Evolutionary conservation across 2,888 invertebrate species (phyloP).

Genomic region (Pediacus dermestoides): DNA sequence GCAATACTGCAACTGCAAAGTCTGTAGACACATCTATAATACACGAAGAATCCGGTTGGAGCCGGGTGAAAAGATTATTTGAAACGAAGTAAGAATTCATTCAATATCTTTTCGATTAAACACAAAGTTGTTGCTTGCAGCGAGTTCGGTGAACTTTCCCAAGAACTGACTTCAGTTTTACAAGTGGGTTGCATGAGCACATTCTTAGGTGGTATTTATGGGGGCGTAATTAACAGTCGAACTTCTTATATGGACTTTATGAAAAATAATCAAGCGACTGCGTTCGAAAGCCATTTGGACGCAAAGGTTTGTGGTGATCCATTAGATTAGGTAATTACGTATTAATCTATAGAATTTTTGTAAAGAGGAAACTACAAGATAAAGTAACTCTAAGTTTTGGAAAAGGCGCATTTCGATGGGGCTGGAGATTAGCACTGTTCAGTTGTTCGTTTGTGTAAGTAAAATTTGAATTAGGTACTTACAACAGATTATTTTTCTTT

Average conservation of each 20-base stretch:
- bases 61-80: slow-evolving; percentile 54
- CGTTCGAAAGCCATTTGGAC: slow-evolving; percentile 61
- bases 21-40: slow-evolving; percentile 18
- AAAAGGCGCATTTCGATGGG: slow-evolving; percentile 69
- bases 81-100: slow-evolving; percentile 47
- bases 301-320: slow-evolving; percentile 59
- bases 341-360: slow-evolving; percentile 26
- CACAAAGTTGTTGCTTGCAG: slow-evolving; percentile 49
- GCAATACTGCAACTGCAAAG: slow-evolving; percentile 29
- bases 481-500: slow-evolving; percentile 31
- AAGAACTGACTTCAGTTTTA: slow-evolving; percentile 59
- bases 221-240: slow-evolving; percentile 61
- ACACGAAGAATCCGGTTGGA: slow-evolving; percentile 49
- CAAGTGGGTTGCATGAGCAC: slow-evolving; percentile 60
- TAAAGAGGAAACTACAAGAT: slow-evolving; percentile 68
- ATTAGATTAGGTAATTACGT: background rate
- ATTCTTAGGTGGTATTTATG: slow-evolving; percentile 62
- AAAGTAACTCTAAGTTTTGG: slow-evolving; percentile 65
- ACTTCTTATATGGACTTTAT: slow-evolving; percentile 64
- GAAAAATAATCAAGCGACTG: slow-evolving; percentile 70
- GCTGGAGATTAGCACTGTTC: slow-evolving; percentile 66
- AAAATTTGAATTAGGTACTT: background rate
- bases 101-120: background rate
- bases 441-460: slow-evolving; percentile 66
- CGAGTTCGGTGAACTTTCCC: slow-evolving; percentile 61